These are phyloP conservation scores for Parnassius mnemosyne DNA, from an alignment of 2,888 invertebrate species.

Conservation along the genomic window DNA sequence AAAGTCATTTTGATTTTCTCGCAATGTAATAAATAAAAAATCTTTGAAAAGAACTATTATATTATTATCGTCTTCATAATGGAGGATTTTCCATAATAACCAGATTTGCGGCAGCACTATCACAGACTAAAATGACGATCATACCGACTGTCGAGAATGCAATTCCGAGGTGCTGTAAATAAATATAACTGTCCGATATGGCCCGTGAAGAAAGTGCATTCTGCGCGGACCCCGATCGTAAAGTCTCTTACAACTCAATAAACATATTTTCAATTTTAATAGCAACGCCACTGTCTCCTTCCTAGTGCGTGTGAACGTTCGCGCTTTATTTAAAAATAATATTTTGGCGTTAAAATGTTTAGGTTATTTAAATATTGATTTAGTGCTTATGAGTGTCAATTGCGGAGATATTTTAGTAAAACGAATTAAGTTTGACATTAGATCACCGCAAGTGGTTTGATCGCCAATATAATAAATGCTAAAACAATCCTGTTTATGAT, in stretches of 20 bases:
- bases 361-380: slow-evolving; percentile 1
- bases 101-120: slow-evolving; percentile 17
- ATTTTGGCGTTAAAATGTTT: slow-evolving; percentile 7
- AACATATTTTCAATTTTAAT: slow-evolving; percentile 55
- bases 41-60: not conserved
- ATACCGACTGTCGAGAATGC: slow-evolving; percentile 31
- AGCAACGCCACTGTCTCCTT: slow-evolving; percentile 34
- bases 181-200: slow-evolving; percentile 67
- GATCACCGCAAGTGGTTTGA: no score
- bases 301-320: slow-evolving; percentile 30
- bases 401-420: not conserved
- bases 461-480: no score
- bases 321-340: slow-evolving; percentile 25
- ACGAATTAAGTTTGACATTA: no score
- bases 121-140: slow-evolving; percentile 28
- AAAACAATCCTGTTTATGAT: no score
- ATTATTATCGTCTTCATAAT: not conserved
- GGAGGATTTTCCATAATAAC: slow-evolving; percentile 5
- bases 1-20: not conserved
- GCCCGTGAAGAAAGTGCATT: slow-evolving; percentile 55
- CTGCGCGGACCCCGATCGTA: slow-evolving; percentile 53
- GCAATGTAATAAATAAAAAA: not conserved
- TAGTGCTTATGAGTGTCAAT: slow-evolving; percentile 6
- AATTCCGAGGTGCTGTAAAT: slow-evolving; percentile 59
- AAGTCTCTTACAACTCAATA: slow-evolving; percentile 67